Base-by-base conservation (phyloP, 2,888 invertebrate species). In the Sarcophaga caerulescens region DNA sequence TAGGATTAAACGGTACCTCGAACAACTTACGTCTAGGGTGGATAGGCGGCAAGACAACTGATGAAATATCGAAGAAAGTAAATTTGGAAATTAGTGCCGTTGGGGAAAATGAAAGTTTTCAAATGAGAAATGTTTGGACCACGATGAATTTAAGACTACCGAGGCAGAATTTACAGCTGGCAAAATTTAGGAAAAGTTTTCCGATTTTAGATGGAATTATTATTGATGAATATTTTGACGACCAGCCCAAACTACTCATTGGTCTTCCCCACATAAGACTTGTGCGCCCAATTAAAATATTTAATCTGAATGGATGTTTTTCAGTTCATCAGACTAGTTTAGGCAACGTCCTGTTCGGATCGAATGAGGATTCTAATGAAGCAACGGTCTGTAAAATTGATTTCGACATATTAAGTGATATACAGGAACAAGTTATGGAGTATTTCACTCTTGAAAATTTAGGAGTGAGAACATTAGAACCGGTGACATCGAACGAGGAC, bases 61-160 rank as follows among this genome's bases (percentile, higher is more conserved):
- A 57, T 14, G 85, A 85, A 68, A 62, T 19, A 3, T 81, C 83
- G n/a, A 80, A 45, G 21, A 75, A 68, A 6, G 57, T 85, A 10
- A 63, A 57, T 70, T 3, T 81, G 0, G 75, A 84, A 19, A 75
- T 84, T 0, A 70, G 35, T 59, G 35, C 19, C 4, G 35, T 44
- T 12, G 23, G 57, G 2, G 19, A 21, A 14, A 75, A 69, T 44
- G n/a, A 21, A 8, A 3, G 44, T 21, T 79, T 84, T 5, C 74
- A 81, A 47, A 79, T 84, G 75, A 84, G 23, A 25, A 84, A 84
- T 70, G 84, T 79, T 6, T 79, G 52, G 44, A 84, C 79, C 11
- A 75, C 79, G 23, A 65, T 0, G 12, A 79, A 84, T 60, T 70
- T 84, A 17, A 59, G 79, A 65, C 47, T 84, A 25, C 79, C 59